Conservation (phyloP, 2,888 invertebrate genomes). For the Coecobrya sp. region DNA sequence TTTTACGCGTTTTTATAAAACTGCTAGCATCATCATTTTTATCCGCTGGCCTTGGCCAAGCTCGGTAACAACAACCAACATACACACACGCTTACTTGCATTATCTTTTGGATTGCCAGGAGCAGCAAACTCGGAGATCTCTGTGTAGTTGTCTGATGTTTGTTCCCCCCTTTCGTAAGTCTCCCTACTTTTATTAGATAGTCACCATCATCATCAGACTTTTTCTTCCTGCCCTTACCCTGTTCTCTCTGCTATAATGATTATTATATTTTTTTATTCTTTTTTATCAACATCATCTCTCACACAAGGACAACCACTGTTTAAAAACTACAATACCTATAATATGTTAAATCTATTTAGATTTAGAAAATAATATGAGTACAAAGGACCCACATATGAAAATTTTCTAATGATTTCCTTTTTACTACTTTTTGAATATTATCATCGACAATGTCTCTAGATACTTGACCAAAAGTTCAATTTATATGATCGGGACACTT, state of each 20-base stretch:
- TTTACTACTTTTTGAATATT: not conserved
- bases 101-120: constrained; percentile 48
- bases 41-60: constrained; percentile 69
- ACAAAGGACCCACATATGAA: not conserved
- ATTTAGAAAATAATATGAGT: not conserved
- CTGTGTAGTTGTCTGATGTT: not conserved
- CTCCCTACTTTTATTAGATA: constrained; percentile 63
- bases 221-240: constrained; percentile 57
- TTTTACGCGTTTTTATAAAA: constrained; percentile 58
- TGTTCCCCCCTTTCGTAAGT: constrained; percentile 67
- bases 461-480: not conserved
- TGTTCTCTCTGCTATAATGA: constrained; percentile 27
- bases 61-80: constrained; percentile 24
- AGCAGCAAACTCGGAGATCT: constrained; percentile 58
- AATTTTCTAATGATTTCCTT: not conserved
- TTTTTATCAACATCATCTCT: constrained; percentile 63
- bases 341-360: constrained; percentile 50
- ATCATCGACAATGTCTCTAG: not conserved
- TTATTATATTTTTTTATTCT: constrained; percentile 49
- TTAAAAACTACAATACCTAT: constrained; percentile 55
- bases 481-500: constrained; percentile 44
- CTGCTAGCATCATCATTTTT: constrained; percentile 67
- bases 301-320: constrained; percentile 70
- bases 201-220: constrained; percentile 25
- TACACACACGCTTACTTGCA: constrained; percentile 14